phyloP scores from a whole-genome alignment of 2,113 vertebrate species.

The Collichthys lucidus region DNA sequence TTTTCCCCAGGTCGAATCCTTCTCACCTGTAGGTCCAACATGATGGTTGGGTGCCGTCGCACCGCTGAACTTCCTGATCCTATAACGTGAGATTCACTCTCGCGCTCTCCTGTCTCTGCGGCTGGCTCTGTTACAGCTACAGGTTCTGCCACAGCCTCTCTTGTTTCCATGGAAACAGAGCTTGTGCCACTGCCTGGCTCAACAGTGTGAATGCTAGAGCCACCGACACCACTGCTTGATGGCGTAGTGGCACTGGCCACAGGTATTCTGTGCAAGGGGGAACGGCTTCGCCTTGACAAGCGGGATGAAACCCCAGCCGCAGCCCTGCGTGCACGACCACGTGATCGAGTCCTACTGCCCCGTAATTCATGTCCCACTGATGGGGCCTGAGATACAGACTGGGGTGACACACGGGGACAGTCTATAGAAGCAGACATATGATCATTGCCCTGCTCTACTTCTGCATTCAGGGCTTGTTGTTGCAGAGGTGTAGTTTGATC shows the following conservation, averaged over 20 bases:
- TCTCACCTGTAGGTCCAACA: constrained; percentile 93
- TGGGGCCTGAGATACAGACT: constrained; percentile 62
- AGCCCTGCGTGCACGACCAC: constrained; percentile 87
- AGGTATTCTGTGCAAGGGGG: constrained; percentile 85
- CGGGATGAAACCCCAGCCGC: constrained; percentile 82
- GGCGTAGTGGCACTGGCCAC: constrained; percentile 48
- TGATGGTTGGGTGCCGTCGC: constrained; percentile 92
- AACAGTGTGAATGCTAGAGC: constrained; percentile 41
- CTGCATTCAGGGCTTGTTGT: constrained; percentile 61
- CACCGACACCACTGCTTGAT: constrained; percentile 53
- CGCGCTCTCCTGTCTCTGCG: constrained; percentile 83
- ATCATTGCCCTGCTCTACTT: constrained; percentile 77
- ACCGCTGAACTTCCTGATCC: constrained; percentile 79
- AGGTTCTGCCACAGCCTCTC: constrained; percentile 71
- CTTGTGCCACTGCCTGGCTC: constrained; percentile 67
- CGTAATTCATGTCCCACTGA: constrained; percentile 72
- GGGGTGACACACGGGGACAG: constrained; percentile 74
- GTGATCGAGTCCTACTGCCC: constrained; percentile 89
- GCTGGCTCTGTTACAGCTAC: constrained; percentile 76
- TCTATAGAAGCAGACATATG: constrained; percentile 61
- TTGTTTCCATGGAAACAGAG: constrained; percentile 75
- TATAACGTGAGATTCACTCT: constrained; percentile 80
- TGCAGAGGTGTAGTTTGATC: constrained; percentile 67
- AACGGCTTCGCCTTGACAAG: constrained; percentile 88
- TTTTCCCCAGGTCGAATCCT: constrained; percentile 93